A percentile compares a stretch with the other conserved stretches of the same genome.
These are phyloP conservation scores for Scaptomyza flava DNA, from an alignment of 2,888 invertebrate genomes.

Conservation along the genomic window DNA sequence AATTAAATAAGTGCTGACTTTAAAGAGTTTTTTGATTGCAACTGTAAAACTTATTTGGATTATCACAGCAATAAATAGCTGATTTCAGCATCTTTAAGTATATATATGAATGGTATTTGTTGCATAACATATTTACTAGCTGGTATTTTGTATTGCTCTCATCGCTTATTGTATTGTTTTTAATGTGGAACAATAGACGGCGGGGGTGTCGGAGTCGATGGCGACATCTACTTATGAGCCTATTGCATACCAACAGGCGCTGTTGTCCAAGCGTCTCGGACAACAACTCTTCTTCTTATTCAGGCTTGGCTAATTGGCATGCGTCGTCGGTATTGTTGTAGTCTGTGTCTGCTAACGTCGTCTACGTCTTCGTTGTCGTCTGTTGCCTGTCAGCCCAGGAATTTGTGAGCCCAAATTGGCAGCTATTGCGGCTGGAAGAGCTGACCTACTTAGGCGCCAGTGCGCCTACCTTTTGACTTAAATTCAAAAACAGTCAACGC, in stretches of 20 bases:
- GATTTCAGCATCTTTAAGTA: neutral
- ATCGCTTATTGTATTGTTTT: neutral
- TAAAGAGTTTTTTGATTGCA: neutral
- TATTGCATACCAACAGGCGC: constrained; percentile 54
- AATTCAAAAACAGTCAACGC: constrained; percentile 72
- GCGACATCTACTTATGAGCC: constrained; percentile 9
- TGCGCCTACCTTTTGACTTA: constrained; percentile 71
- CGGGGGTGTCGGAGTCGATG: neutral
- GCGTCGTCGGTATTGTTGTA: constrained; percentile 42
- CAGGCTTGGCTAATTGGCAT: constrained; percentile 68
- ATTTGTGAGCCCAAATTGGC: constrained; percentile 76
- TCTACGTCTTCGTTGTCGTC: constrained; percentile 35
- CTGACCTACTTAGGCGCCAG: constrained; percentile 74
- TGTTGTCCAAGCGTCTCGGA: constrained; percentile 15
- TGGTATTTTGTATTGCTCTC: neutral
- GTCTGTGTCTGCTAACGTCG: constrained; percentile 39
- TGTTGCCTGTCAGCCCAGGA: constrained; percentile 73
- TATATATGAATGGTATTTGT: constrained; percentile 14
- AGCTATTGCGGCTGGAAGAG: constrained; percentile 68
- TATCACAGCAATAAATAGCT: neutral
- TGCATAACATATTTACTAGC: too few relatives aligned
- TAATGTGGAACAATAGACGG: constrained; percentile 16
- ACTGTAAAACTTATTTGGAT: constrained; percentile 23
- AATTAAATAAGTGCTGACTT: too few relatives aligned
- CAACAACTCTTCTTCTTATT: constrained; percentile 6